Base-by-base conservation (phyloP, 2,797 vertebrate genomes). In the Lagodon rhomboides region DNA sequence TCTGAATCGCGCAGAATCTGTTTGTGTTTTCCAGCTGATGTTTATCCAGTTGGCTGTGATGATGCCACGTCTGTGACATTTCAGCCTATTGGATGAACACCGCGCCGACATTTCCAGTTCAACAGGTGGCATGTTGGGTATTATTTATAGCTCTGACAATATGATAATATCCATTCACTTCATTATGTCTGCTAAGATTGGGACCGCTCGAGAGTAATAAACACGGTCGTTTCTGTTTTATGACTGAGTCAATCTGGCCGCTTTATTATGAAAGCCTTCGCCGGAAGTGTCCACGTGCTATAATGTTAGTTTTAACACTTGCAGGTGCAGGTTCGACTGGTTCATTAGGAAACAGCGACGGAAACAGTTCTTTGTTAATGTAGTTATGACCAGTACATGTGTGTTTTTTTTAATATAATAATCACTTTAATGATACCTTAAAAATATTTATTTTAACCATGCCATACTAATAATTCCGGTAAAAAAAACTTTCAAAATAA, bases 21-120 rank as follows among this genome's bases (percentile, higher is more conserved):
- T 76, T 76, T 55, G 59, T 44, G 41, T 69, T 69, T 69, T 67
- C 50, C 41, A 46, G 50, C n/a, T 62, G 56, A 55, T 73, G 34
- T 43, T 84, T 60, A 73, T 88, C 77, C 75, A 27, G 51, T n/a
- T 64, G 43, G 72, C 54, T 46, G 13, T 20, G 61, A 73, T 73
- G 72, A 87, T 63, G 54, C 17, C n/a, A 58, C 15, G 12, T 68
- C 61, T 67, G 50, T 85, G 83, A 77, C 79, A 82, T 84, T 88
- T 87, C 63, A 65, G 59, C 7, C 49, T 20, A 23, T 47, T 68
- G 50, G 58, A 62, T 25, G n/a, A 55, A 63, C 27, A 30, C 44
- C 69, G 67, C 56, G 25, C 41, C 20, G 1, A 47, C 38, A 47
- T 75, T 76, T 75, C 12, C 34, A 73, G 41, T 38, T 63, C 4